phyloP scores from a whole-genome alignment of 1,140 invertebrate genomes.

The Nebria ingens region DNA sequence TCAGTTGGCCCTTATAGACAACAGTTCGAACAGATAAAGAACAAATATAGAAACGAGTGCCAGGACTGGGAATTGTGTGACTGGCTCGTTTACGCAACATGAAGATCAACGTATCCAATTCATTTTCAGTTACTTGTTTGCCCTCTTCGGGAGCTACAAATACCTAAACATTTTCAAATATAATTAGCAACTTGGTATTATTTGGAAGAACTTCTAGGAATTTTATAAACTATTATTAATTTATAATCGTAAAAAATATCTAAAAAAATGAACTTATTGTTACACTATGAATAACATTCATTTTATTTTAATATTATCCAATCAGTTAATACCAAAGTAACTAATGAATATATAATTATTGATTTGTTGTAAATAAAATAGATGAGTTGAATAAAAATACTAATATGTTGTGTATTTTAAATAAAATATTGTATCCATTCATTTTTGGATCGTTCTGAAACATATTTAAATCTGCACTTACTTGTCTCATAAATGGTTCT shows the following conservation, averaged over 20 bases:
- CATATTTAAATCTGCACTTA: slow-evolving; percentile 16
- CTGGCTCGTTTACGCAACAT: slow-evolving; percentile 86
- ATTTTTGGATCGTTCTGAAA: neutral
- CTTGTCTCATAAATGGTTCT: slow-evolving; percentile 91
- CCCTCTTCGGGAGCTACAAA: slow-evolving; percentile 19
- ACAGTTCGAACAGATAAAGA: slow-evolving; percentile 82
- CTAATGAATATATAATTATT: too few relatives aligned
- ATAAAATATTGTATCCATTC: too few relatives aligned
- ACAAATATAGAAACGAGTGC: slow-evolving; percentile 91
- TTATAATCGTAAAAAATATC: too few relatives aligned
- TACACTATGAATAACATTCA: too few relatives aligned
- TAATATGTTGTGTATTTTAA: too few relatives aligned
- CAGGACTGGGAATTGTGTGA: slow-evolving; percentile 72
- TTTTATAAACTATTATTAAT: too few relatives aligned
- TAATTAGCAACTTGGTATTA: neutral
- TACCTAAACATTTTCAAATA: slow-evolving; percentile 21
- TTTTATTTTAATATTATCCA: too few relatives aligned
- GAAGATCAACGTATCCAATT: slow-evolving; percentile 60
- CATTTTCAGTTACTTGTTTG: slow-evolving; percentile 20
- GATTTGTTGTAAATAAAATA: too few relatives aligned
- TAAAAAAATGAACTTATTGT: too few relatives aligned
- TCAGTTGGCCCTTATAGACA: slow-evolving; percentile 97
- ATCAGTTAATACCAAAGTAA: too few relatives aligned
- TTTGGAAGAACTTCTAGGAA: neutral
- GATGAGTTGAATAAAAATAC: too few relatives aligned